Conservation (phyloP, 1,140 invertebrate species). For the Panulirus ornatus region DNA sequence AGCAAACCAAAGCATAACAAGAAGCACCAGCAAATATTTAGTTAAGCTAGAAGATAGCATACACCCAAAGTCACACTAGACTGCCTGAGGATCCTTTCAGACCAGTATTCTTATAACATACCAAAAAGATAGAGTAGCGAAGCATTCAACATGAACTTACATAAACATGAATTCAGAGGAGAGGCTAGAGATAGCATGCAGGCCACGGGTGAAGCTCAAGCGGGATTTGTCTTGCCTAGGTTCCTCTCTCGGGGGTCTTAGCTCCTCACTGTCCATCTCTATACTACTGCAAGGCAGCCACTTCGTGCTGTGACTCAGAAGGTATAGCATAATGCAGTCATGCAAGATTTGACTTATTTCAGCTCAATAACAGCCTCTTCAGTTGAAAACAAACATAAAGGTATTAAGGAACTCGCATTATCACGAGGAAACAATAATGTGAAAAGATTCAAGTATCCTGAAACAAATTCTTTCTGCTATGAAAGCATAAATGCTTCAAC, state of each 20-base stretch:
- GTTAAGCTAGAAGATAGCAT: neutral
- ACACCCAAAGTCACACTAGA: too few species aligned
- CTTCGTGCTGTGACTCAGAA: slow-evolving; percentile 8
- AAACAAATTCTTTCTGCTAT: neutral
- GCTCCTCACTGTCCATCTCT: neutral
- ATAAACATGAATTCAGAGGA: slow-evolving; percentile 46
- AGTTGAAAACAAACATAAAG: neutral
- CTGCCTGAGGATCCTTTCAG: too few species aligned
- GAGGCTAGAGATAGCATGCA: slow-evolving; percentile 38
- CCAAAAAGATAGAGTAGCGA: neutral
- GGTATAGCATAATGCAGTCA: slow-evolving; percentile 6
- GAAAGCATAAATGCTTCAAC: too few species aligned
- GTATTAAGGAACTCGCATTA: neutral
- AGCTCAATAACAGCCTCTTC: neutral
- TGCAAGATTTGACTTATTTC: neutral
- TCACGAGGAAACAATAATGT: neutral
- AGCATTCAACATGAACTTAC: slow-evolving; percentile 30
- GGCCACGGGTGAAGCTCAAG: slow-evolving; percentile 55
- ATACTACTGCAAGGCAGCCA: slow-evolving; percentile 50
- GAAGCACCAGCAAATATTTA: neutral
- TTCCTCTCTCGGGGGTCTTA: neutral
- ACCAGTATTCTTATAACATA: neutral
- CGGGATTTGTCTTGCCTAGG: slow-evolving; percentile 9
- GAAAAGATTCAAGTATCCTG: neutral
- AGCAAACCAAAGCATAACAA: neutral